A percentile compares a stretch with the other conserved stretches of the same genome.
These are phyloP conservation scores for Trissolcus brochymenae DNA, from an alignment of 2,888 invertebrate genomes.

Conservation along the genomic window DNA sequence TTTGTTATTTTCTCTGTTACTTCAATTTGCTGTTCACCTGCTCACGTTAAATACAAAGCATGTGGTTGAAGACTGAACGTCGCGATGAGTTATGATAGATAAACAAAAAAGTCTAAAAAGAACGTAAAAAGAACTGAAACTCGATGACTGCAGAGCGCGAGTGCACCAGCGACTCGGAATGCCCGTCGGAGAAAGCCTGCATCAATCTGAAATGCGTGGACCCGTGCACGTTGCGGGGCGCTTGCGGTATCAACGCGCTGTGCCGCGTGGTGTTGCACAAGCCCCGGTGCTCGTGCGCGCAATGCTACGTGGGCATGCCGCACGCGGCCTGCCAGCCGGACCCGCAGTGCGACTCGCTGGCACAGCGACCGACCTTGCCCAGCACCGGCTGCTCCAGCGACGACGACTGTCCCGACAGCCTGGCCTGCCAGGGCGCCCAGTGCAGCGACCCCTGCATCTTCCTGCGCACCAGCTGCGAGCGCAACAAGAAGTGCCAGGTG, in stretches of 20 bases:
- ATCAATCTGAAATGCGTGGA: conserved; percentile 93
- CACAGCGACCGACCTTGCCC: conserved; percentile 79
- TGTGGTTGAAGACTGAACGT: conserved; percentile 74
- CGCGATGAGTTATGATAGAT: not conserved
- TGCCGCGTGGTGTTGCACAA: conserved; percentile 91
- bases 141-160: conserved; percentile 82
- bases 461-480: conserved; percentile 82
- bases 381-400: conserved; percentile 81
- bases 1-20: conserved; percentile 8
- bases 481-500: conserved; percentile 92
- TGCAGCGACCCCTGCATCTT: conserved; percentile 87
- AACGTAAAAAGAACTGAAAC: conserved; percentile 28
- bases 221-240: conserved; percentile 91
- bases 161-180: conserved; percentile 94
- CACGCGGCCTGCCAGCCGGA: conserved; percentile 87
- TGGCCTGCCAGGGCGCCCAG: conserved; percentile 85
- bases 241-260: conserved; percentile 92
- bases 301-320: conserved; percentile 91
- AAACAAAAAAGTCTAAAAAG: not conserved
- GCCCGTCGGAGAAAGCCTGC: conserved; percentile 94
- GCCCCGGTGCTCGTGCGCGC: conserved; percentile 91
- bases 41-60: conserved; percentile 76
- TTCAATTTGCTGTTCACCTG: conserved; percentile 15
- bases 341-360: conserved; percentile 84
- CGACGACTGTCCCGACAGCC: conserved; percentile 84